Conservation (phyloP, 2,113 vertebrate species). For the Mesembrinibis cayennensis region DNA sequence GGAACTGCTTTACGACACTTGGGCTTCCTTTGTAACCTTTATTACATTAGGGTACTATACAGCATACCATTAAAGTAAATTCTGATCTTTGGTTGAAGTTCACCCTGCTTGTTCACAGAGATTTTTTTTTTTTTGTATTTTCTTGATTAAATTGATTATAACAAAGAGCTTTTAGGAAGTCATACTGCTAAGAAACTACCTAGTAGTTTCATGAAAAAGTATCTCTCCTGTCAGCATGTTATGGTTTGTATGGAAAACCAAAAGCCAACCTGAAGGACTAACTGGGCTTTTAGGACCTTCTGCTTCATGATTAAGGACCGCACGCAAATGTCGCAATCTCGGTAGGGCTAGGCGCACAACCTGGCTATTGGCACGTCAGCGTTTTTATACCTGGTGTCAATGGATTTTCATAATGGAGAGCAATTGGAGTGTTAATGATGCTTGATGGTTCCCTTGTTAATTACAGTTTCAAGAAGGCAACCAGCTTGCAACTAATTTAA, state of each 20-base stretch:
- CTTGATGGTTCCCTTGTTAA: background rate
- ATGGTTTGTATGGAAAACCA: background rate
- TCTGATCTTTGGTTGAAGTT: background rate
- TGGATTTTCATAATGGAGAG: background rate
- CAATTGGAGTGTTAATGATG: background rate
- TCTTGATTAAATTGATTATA: background rate
- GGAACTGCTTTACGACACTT: background rate
- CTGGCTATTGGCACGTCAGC: background rate
- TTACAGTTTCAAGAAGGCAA: background rate
- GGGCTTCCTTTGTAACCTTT: conserved; percentile 15
- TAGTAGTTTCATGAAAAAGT: background rate
- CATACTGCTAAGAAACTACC: background rate
- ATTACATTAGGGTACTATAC: background rate
- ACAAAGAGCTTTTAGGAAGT: background rate
- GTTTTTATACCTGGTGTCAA: background rate
- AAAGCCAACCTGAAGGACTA: background rate
- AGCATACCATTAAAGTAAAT: background rate
- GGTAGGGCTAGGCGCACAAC: fast-evolving
- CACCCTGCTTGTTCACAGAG: background rate
- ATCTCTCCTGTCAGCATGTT: background rate
- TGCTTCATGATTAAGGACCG: background rate
- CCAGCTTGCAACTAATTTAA: background rate
- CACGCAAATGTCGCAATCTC: background rate
- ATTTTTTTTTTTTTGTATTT: background rate
- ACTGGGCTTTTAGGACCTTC: background rate